These are phyloP conservation scores for Melanostoma mellinum DNA, from an alignment of 2,888 invertebrate species.

Conservation along the genomic window DNA sequence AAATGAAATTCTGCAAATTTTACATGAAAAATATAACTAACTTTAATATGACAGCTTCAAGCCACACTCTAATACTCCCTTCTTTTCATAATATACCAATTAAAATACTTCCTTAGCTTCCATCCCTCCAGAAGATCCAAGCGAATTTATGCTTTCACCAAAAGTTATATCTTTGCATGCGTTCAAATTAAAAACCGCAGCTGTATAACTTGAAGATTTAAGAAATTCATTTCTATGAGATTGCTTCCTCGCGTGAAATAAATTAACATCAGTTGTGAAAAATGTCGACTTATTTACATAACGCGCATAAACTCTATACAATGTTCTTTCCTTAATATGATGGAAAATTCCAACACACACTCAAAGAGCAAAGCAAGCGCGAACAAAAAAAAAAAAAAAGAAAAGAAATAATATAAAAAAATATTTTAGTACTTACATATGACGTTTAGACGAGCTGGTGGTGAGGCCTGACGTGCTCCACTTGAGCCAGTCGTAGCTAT, in stretches of 20 bases:
- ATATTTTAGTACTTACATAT: conserved; percentile 79
- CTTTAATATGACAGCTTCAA: neutral
- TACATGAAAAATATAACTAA: too few relatives aligned
- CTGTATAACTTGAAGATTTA: conserved; percentile 27
- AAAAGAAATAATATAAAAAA: neutral
- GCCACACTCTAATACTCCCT: neutral
- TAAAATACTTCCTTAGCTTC: conserved; percentile 12
- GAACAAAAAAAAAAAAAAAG: neutral
- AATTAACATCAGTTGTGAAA: conserved; percentile 59
- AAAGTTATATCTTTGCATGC: neutral
- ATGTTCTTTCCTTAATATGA: neutral
- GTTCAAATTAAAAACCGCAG: neutral
- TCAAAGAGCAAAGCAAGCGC: neutral
- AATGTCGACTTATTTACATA: conserved; percentile 55
- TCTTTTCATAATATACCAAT: conserved; percentile 6
- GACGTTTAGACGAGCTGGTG: conserved; percentile 80
- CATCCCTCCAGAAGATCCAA: neutral
- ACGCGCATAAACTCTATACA: neutral
- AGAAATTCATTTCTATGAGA: conserved; percentile 32
- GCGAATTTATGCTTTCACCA: conserved; percentile 2
- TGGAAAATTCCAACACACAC: conserved; percentile 22
- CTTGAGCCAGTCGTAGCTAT: conserved; percentile 81
- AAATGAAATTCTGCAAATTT: too few relatives aligned
- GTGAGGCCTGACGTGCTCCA: conserved; percentile 82
- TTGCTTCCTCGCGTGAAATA: conserved; percentile 52